Percentiles rank a stretch among this genome's conserved stretches.
phyloP scores from a whole-genome alignment of 2,888 invertebrate genomes.

The Peribatodes rhomboidaria region DNA sequence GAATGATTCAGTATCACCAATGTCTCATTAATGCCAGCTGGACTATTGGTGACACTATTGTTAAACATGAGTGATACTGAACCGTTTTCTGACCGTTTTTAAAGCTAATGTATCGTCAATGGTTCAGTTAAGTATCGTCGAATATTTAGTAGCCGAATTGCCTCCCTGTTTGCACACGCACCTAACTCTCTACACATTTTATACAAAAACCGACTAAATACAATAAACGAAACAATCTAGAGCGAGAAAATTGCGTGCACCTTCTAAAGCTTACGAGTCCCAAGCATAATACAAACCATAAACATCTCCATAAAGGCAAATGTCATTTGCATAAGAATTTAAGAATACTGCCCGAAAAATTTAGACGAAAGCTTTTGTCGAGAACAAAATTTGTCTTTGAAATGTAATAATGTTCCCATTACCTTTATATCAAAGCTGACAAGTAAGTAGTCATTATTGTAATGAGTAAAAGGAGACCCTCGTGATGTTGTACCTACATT shows the following conservation, averaged over 20 bases:
- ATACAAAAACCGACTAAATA: not conserved
- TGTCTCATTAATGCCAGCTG: no score
- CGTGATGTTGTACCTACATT: conserved; percentile 5
- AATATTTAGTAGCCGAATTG: no score
- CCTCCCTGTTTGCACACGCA: no score
- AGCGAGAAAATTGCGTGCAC: conserved; percentile 8
- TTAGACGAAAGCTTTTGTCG: conserved; percentile 23
- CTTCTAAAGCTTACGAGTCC: conserved; percentile 11
- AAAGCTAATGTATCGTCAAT: no score
- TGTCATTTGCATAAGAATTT: conserved; percentile 31
- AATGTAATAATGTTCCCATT: conserved; percentile 32
- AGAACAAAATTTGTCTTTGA: conserved; percentile 29
- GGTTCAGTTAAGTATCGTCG: no score
- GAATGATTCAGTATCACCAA: no score
- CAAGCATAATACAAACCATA: conserved; percentile 24
- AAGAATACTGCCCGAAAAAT: conserved; percentile 23
- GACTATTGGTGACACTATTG: no score
- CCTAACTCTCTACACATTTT: not conserved
- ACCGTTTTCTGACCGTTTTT: no score
- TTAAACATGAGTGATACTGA: no score
- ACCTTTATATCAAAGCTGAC: conserved; percentile 31
- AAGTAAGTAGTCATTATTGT: conserved; percentile 30
- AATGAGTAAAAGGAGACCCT: conserved; percentile 25
- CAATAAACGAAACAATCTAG: not conserved
- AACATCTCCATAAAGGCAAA: conserved; percentile 29